Evolutionary conservation across 2,797 vertebrate species (phyloP).

Genomic region (Gymnothorax reevesii): DNA sequence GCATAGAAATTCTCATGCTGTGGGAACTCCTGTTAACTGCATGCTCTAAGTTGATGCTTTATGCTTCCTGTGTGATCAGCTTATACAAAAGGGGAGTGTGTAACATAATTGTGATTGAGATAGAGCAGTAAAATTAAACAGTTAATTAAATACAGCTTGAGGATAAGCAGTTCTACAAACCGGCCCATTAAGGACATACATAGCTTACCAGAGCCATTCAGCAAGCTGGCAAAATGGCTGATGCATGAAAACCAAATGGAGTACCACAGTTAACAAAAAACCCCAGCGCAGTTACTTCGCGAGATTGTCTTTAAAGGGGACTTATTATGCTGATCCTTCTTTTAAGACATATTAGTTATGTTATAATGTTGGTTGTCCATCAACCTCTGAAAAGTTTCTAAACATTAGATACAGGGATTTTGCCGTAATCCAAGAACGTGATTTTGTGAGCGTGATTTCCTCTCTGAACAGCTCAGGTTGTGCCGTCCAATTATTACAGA

Average conservation of each 20-base stretch:
- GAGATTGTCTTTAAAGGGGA: too few relatives aligned
- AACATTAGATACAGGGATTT: too few relatives aligned
- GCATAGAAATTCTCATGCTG: background rate
- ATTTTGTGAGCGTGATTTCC: too few relatives aligned
- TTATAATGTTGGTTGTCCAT: too few relatives aligned
- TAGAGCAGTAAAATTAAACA: background rate
- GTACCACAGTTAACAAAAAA: background rate
- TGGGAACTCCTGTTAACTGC: background rate
- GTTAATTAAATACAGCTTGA: background rate
- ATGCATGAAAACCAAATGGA: background rate
- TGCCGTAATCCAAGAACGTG: too few relatives aligned
- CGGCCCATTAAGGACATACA: background rate
- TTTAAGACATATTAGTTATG: too few relatives aligned
- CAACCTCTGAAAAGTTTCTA: too few relatives aligned
- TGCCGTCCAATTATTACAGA: too few relatives aligned
- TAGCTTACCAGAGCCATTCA: background rate
- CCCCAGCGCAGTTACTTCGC: background rate
- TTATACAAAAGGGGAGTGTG: background rate
- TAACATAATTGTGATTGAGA: background rate
- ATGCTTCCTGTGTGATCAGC: background rate
- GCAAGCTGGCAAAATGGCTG: background rate
- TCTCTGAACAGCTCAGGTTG: too few relatives aligned
- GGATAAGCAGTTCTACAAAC: background rate
- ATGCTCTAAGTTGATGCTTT: background rate
- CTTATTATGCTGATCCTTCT: too few relatives aligned